phyloP scores from a whole-genome alignment of 2,888 invertebrate species.

The Ophraella communa region DNA sequence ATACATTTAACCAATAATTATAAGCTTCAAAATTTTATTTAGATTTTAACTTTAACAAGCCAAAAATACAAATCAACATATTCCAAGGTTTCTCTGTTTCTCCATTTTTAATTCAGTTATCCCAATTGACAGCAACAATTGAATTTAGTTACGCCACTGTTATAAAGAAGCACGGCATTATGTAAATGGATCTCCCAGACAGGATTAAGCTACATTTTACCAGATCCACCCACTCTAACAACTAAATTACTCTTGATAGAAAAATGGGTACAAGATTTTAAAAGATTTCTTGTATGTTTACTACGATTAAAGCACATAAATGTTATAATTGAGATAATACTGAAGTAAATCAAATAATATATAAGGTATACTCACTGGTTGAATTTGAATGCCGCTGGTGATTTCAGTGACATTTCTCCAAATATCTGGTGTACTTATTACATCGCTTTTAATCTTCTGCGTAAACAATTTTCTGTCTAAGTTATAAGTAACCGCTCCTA shows the following conservation, averaged over 20 bases:
- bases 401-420: conserved; percentile 74
- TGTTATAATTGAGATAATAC: too few species aligned
- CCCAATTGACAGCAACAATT: too few species aligned
- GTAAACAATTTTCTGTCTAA: conserved; percentile 70
- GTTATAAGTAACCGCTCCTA: conserved; percentile 70
- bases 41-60: too few species aligned
- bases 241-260: neutral
- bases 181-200: neutral
- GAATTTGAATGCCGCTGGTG: conserved; percentile 65
- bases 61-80: too few species aligned
- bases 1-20: too few species aligned
- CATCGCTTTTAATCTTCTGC: conserved; percentile 66
- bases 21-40: too few species aligned
- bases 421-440: conserved; percentile 72
- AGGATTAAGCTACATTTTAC: neutral
- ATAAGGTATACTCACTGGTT: conserved; percentile 41
- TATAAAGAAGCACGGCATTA: neutral
- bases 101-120: too few species aligned
- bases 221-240: neutral
- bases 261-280: neutral
- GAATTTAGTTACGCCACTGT: neutral
- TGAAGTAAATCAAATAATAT: neutral
- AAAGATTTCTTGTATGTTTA: neutral
- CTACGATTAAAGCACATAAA: neutral
- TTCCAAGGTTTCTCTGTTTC: too few species aligned